Percentiles rank a stretch among this genome's conserved stretches.
Evolutionary conservation across 1,140 invertebrate species (phyloP).

Genomic region (Vanessa tameamea): DNA sequence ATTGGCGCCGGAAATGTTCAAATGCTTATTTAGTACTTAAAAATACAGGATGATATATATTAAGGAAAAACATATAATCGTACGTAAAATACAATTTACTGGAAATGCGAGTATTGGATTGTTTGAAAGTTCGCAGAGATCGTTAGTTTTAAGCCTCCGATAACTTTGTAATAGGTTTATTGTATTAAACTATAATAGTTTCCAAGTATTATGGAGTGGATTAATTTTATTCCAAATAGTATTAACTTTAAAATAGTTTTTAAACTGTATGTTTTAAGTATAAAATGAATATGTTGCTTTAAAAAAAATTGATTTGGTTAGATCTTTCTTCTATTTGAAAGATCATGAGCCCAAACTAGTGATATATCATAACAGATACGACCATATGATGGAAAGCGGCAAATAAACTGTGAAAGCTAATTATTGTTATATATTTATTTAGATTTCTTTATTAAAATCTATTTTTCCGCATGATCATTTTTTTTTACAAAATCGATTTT

Average conservation of each 20-base stretch:
- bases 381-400: no score
- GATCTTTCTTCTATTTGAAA: no score
- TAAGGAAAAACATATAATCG: conserved; percentile 4
- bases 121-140: neutral
- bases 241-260: neutral
- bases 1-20: conserved; percentile 11
- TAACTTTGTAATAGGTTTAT: conserved; percentile 26
- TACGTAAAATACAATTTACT: neutral
- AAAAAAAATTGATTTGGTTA: no score
- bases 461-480: no score
- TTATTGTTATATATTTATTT: no score
- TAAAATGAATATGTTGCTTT: no score
- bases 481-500: no score
- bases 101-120: conserved; percentile 3
- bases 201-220: neutral
- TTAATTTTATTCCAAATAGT: neutral
- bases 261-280: neutral
- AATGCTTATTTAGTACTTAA: conserved; percentile 28
- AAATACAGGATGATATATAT: conserved; percentile 7
- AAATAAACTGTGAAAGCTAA: no score
- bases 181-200: conserved; percentile 14
- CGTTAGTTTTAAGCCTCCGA: conserved; percentile 8
- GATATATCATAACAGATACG: no score
- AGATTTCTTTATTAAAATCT: no score
- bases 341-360: no score